phyloP scores from a whole-genome alignment of 2,888 invertebrate species.

The Adelphocoris suturalis region DNA sequence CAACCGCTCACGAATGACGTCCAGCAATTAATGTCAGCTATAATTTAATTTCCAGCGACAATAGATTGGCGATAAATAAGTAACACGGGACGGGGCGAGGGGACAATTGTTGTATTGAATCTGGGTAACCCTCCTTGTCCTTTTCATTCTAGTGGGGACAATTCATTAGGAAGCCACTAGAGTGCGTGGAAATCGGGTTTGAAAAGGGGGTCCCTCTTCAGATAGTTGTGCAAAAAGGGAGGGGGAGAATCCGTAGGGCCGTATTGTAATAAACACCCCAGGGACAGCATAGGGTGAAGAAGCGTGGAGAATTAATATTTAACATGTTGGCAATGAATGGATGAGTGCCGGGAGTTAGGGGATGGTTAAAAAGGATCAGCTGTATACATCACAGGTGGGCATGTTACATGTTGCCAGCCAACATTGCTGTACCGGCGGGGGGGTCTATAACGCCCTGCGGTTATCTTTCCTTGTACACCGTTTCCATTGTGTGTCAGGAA shows the following conservation, averaged over 20 bases:
- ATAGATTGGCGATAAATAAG: constrained; percentile 74
- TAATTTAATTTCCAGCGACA: constrained; percentile 74
- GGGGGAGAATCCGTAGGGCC: constrained; percentile 39
- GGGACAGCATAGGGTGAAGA: constrained; percentile 52
- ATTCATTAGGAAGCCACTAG: constrained; percentile 73
- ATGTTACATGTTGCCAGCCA: constrained; percentile 69
- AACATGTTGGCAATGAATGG: constrained; percentile 72
- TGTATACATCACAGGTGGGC: constrained; percentile 69
- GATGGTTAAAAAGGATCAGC: constrained; percentile 55
- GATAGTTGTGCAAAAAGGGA: constrained; percentile 43
- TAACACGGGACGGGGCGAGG: constrained; percentile 47
- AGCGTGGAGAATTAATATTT: constrained; percentile 73
- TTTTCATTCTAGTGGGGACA: constrained; percentile 62
- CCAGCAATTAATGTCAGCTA: constrained; percentile 73
- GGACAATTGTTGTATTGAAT: constrained; percentile 67
- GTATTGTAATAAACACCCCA: constrained; percentile 72
- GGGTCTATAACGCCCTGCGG: constrained; percentile 53
- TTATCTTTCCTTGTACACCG: constrained; percentile 55
- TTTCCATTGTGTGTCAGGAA: constrained; percentile 29
- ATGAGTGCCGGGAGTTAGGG: constrained; percentile 53
- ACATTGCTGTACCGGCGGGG: constrained; percentile 34
- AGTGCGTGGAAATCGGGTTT: constrained; percentile 71
- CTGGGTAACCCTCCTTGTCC: constrained; percentile 44
- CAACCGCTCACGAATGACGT: constrained; percentile 67
- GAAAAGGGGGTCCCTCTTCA: constrained; percentile 58